phyloP scores from a whole-genome alignment of 2,113 vertebrate species.

The Gobio gobio region DNA sequence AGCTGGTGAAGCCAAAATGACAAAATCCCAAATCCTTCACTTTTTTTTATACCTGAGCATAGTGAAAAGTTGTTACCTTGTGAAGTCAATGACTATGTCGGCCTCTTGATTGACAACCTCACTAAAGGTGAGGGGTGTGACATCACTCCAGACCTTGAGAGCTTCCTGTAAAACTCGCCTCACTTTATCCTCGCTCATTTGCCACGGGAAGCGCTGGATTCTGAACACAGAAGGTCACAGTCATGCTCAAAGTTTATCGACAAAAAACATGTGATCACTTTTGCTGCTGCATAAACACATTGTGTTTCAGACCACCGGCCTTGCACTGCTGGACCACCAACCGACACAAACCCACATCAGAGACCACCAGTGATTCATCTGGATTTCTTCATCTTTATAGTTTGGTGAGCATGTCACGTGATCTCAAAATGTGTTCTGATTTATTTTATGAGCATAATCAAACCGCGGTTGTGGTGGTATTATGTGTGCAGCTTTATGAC shows the following conservation, averaged over 20 bases:
- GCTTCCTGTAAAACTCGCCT: conserved; percentile 83
- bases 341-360: conserved; percentile 37
- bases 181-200: conserved; percentile 79
- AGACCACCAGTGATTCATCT: conserved; percentile 60
- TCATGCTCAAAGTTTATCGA: conserved; percentile 1
- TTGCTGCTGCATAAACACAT: not conserved
- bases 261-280: not conserved
- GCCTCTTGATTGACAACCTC: conserved; percentile 83
- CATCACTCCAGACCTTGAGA: conserved; percentile 88
- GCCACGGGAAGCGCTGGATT: conserved; percentile 83
- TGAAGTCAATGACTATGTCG: conserved; percentile 89
- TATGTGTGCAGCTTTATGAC: not conserved
- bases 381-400: conserved; percentile 46
- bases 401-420: conserved; percentile 4
- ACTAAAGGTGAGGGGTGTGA: conserved; percentile 89
- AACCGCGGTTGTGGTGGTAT: not conserved
- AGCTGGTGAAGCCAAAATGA: not conserved
- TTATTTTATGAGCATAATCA: conserved; percentile 1
- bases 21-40: not conserved
- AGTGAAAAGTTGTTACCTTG: conserved; percentile 62
- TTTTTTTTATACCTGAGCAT: not conserved
- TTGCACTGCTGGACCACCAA: conserved; percentile 30
- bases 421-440: conserved; percentile 5
- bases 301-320: not conserved
- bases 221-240: conserved; percentile 62